These are phyloP conservation scores for Agrilus planipennis DNA, from an alignment of 1,140 invertebrate species.

Conservation along the genomic window DNA sequence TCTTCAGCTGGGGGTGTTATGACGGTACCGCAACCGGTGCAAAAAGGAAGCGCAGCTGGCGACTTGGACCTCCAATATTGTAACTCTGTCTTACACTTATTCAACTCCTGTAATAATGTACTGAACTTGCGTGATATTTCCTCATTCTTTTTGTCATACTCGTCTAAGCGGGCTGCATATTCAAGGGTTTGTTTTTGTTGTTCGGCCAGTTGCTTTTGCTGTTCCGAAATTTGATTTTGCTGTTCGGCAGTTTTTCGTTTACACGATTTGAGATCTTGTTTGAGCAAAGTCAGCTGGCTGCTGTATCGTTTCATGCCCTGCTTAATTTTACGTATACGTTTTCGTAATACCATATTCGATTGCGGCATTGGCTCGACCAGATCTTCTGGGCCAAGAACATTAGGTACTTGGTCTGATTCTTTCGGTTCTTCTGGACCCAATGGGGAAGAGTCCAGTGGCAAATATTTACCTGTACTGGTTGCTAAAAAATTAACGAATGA, in stretches of 20 bases:
- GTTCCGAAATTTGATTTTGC: constrained; percentile 70
- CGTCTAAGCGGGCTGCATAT: constrained; percentile 68
- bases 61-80: constrained; percentile 82
- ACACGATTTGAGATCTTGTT: constrained; percentile 62
- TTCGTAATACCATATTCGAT: constrained; percentile 71
- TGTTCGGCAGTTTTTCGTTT: constrained; percentile 70
- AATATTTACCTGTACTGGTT: constrained; percentile 49
- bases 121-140: constrained; percentile 79
- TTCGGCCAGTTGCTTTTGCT: constrained; percentile 63
- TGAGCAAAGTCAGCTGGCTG: constrained; percentile 59
- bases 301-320: constrained; percentile 82
- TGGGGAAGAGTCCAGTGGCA: constrained; percentile 49
- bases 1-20: constrained; percentile 43
- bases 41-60: constrained; percentile 52
- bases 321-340: constrained; percentile 74
- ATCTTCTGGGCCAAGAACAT: constrained; percentile 37
- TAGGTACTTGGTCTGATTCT: constrained; percentile 33
- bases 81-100: constrained; percentile 80
- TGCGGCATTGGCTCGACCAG: constrained; percentile 52
- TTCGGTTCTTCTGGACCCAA: constrained; percentile 33
- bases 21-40: constrained; percentile 45
- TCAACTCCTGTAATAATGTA: constrained; percentile 75
- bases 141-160: constrained; percentile 82
- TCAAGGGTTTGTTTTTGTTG: constrained; percentile 67
- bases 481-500: constrained; percentile 31